A percentile compares a stretch with the other conserved stretches of the same genome.
Evolutionary conservation across 2,113 vertebrate genomes (phyloP).

Genomic region (Epinephelus lanceolatus): DNA sequence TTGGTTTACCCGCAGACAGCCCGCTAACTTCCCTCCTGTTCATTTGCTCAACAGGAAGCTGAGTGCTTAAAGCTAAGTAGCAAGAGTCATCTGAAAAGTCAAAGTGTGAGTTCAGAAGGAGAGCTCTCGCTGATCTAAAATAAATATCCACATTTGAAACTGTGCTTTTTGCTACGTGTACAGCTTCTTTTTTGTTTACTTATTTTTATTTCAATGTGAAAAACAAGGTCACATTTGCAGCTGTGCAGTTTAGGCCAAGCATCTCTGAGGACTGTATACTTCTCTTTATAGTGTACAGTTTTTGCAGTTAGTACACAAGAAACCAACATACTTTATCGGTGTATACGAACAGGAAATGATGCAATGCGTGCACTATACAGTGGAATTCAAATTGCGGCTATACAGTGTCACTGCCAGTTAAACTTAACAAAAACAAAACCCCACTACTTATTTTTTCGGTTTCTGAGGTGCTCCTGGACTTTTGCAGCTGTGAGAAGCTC

Average conservation of each 20-base stretch:
- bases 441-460: no score
- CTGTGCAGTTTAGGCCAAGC: not conserved
- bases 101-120: not conserved
- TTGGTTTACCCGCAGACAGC: conserved; percentile 63
- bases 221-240: not conserved
- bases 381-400: not conserved
- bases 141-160: not conserved
- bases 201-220: not conserved
- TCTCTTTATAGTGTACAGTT: not conserved
- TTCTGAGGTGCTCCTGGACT: not conserved
- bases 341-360: not conserved
- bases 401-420: not conserved
- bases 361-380: not conserved
- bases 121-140: not conserved
- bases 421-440: not conserved
- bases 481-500: not conserved
- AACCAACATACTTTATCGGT: not conserved
- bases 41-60: conserved; percentile 80
- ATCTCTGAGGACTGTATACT: no score
- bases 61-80: conserved; percentile 24
- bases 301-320: not conserved
- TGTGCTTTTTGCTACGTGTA: not conserved
- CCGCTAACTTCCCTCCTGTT: conserved; percentile 52
- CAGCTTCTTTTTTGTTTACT: not conserved
- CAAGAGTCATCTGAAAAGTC: conserved; percentile 2